phyloP scores from a whole-genome alignment of 2,113 vertebrate genomes.

The Melanerpes formicivorus region DNA sequence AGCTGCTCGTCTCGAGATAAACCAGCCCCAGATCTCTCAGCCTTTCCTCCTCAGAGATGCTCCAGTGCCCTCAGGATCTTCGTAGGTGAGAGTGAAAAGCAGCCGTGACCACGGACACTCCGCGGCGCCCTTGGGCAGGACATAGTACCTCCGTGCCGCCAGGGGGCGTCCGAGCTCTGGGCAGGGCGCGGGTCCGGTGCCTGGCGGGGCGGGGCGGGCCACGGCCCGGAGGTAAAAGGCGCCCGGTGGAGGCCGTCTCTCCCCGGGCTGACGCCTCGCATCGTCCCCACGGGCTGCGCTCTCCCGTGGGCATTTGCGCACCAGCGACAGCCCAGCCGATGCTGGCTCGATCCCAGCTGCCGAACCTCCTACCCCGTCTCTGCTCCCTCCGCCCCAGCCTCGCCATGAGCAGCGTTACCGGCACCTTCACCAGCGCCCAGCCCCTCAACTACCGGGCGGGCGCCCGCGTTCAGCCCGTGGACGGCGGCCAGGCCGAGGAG shows the following conservation, averaged over 20 bases:
- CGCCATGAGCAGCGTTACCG: slow-evolving; percentile 75
- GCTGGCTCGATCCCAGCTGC: not conserved
- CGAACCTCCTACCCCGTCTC: not conserved
- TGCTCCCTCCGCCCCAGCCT: not conserved
- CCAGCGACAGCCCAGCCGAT: not conserved
- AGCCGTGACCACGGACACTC: too few species aligned
- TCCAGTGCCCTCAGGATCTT: too few species aligned
- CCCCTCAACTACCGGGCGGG: slow-evolving; percentile 89
- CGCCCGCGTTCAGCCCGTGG: slow-evolving; percentile 74
- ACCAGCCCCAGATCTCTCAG: too few species aligned
- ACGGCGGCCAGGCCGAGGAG: slow-evolving; percentile 76
- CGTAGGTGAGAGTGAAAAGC: too few species aligned
- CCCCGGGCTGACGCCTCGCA: too few species aligned
- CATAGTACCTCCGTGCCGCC: not conserved
- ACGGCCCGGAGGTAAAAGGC: not conserved
- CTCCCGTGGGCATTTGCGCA: not conserved
- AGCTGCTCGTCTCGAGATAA: too few species aligned
- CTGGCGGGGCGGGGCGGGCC: not conserved
- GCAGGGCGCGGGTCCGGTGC: not conserved
- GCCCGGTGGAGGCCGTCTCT: not conserved
- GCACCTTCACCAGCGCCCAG: slow-evolving; percentile 75
- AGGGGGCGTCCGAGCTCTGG: not conserved
- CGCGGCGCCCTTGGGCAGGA: too few species aligned
- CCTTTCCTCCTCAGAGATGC: too few species aligned
- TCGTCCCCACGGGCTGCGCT: too few species aligned